Evolutionary conservation across 2,888 invertebrate genomes (phyloP).

Genomic region (Aphidoletes aphidimyza): DNA sequence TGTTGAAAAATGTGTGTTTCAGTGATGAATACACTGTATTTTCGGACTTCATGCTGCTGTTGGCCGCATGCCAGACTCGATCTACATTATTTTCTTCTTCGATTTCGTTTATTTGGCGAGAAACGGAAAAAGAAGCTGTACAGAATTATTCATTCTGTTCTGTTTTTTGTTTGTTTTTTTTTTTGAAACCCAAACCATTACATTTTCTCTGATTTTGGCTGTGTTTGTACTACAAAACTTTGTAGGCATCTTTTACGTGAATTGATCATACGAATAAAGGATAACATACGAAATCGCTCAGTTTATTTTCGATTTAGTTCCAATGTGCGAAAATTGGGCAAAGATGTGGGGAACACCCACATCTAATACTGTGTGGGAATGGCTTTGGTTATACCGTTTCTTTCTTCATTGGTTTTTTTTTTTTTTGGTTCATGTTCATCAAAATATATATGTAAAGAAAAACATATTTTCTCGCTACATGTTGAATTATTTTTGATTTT

Average conservation of each 20-base stretch:
- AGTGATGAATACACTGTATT: conserved; percentile 38
- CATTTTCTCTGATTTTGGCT: not conserved
- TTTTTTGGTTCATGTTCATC: not conserved
- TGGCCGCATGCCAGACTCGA: not conserved
- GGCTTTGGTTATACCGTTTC: not conserved
- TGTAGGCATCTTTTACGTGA: not conserved
- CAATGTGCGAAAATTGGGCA: conserved; percentile 19
- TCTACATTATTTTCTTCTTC: not conserved
- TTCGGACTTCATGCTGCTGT: conserved; percentile 6
- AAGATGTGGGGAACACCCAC: conserved; percentile 47
- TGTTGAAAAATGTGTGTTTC: conserved; percentile 2
- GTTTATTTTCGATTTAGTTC: conserved; percentile 45
- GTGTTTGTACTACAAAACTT: too few species aligned
- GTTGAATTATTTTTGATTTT: not conserved
- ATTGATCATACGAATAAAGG: conserved; percentile 11
- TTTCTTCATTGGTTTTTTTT: not conserved
- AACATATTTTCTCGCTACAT: conserved; percentile 16
- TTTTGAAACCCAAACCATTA: not conserved
- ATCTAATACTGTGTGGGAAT: conserved; percentile 7
- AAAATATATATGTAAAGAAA: not conserved
- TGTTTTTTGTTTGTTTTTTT: too few species aligned
- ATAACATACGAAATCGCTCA: not conserved
- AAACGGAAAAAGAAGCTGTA: not conserved
- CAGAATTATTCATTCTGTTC: not conserved
- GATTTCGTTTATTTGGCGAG: not conserved